A percentile compares a stretch with the other conserved stretches of the same genome.
Conservation (phyloP, 2,797 vertebrate genomes). For the Enteromius fasciolatus region DNA sequence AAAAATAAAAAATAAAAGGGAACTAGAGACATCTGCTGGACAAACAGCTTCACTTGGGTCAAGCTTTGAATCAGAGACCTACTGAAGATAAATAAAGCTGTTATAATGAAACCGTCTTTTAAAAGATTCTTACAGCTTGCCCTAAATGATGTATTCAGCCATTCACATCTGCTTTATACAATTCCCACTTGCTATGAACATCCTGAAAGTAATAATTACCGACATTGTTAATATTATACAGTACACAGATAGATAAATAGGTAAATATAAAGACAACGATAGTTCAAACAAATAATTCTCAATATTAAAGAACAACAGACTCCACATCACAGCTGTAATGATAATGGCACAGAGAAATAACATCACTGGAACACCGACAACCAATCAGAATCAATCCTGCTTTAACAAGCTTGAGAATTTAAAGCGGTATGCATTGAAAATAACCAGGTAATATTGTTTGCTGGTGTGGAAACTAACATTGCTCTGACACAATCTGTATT, state of each 20-base stretch:
- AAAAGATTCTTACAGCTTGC: not conserved
- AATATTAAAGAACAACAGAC: no score
- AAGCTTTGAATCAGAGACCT: not conserved
- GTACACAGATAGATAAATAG: not conserved
- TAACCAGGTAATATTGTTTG: not conserved
- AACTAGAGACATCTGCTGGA: conserved; percentile 74
- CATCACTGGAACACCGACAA: no score
- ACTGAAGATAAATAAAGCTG: not conserved
- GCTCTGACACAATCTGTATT: not conserved
- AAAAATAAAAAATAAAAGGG: not conserved
- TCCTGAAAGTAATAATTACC: no score
- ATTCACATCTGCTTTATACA: not conserved
- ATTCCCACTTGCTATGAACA: not conserved
- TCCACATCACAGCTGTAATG: no score
- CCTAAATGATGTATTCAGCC: not conserved
- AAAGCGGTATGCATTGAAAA: no score
- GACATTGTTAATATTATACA: not conserved
- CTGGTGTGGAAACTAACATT: no score
- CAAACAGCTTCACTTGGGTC: conserved; percentile 55
- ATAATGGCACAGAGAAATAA: no score
- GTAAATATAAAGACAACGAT: no score
- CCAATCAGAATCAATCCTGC: no score
- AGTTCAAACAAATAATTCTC: no score
- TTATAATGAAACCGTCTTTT: not conserved
- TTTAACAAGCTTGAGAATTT: no score